Percentiles rank a stretch among this genome's conserved stretches.
Evolutionary conservation across 2,113 vertebrate species (phyloP).

Genomic region (Prunella himalayana): DNA sequence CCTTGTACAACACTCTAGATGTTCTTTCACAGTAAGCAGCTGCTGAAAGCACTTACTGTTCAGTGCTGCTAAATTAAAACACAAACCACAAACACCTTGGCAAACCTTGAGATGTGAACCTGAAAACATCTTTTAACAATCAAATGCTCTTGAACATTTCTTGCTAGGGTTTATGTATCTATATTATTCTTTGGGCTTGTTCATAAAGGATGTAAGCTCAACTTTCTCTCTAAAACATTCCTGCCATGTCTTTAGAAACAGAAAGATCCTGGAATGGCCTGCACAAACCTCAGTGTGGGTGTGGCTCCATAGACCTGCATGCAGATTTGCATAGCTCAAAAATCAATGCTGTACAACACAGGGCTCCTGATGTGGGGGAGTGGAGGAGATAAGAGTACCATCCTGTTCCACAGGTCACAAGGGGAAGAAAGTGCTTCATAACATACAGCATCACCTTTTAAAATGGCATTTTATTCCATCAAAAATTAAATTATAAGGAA

Average conservation of each 20-base stretch:
- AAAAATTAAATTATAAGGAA: neutral
- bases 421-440: neutral
- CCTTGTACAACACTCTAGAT: neutral
- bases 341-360: neutral
- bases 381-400: neutral
- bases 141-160: neutral
- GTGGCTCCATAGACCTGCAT: neutral
- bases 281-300: neutral
- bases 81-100: neutral
- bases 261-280: neutral
- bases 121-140: neutral
- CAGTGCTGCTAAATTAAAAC: neutral
- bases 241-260: neutral
- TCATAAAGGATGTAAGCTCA: neutral
- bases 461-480: neutral
- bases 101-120: neutral
- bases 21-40: neutral
- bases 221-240: neutral
- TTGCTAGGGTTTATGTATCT: neutral
- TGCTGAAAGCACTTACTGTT: neutral
- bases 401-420: neutral
- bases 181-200: neutral
- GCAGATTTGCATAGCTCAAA: neutral
- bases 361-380: neutral
- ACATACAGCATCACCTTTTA: neutral